Conservation (phyloP, 1,140 invertebrate species). For the Drosophila subpulchrella region DNA sequence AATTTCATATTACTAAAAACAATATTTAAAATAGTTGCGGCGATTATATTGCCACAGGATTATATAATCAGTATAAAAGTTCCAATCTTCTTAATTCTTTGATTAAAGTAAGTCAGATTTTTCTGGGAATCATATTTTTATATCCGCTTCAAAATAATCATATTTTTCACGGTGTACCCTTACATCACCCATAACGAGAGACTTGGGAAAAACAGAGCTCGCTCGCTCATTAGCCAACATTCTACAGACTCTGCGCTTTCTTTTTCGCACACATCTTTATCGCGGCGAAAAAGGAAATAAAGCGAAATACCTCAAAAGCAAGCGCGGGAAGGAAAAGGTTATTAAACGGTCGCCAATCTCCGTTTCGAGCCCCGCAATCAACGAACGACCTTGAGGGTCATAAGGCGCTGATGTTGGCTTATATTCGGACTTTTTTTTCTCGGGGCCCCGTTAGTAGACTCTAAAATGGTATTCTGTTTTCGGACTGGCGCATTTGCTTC, state of each 20-base stretch:
- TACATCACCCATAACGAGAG: constrained; percentile 28
- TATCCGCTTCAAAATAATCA: background rate
- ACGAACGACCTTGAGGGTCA: constrained; percentile 74
- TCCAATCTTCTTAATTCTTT: no score
- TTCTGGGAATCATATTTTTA: no score
- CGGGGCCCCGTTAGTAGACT: constrained; percentile 52
- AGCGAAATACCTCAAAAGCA: constrained; percentile 63
- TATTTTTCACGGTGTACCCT: background rate
- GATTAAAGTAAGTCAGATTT: no score
- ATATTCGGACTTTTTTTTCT: constrained; percentile 10
- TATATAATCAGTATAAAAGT: no score
- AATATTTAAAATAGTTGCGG: no score
- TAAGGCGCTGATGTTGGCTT: constrained; percentile 35
- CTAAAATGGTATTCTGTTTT: constrained; percentile 65
- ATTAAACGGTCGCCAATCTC: constrained; percentile 64
- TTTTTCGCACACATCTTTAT: constrained; percentile 53
- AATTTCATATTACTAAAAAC: background rate
- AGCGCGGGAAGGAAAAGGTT: constrained; percentile 53
- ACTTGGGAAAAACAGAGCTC: constrained; percentile 40
- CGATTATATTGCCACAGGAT: no score
- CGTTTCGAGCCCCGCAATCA: constrained; percentile 70
- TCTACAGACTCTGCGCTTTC: constrained; percentile 51
- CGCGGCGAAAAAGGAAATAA: constrained; percentile 76
- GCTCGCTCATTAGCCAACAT: constrained; percentile 67
- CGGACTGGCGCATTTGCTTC: constrained; percentile 62